Evolutionary conservation across 2,888 invertebrate genomes (phyloP), one percentile per base, ranked within the genome.

Genomic region (Notodonta ziczac): DNA sequence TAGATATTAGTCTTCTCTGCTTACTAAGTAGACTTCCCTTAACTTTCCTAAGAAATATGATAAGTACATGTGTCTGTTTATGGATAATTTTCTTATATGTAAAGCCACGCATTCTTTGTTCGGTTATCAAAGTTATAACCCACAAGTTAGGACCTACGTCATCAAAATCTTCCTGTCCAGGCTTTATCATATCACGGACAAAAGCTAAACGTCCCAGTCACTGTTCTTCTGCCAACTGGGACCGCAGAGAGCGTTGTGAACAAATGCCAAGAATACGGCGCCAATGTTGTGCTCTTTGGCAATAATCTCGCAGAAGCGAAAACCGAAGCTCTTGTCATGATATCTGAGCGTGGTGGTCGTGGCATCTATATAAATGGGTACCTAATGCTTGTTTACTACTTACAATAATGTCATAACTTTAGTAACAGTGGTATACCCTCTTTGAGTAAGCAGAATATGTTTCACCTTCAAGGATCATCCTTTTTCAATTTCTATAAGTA

Each of bases 241-340:
- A 97, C 98, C 0, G 96, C 97, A 0, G 95, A 97, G 50, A 97
- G 97, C 96, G 97, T 97, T 86, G 95, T 97, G 35, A 95, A 96
- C 70, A 95, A 96, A 65, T 98, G 98, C 81, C 93, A 95, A 59
- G 95, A 95, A 63, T 96, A 95, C 82, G 96, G 97, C 2, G 98
- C 98, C 0, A 95, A 94, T 14, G 97, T 98, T 3, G 94, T 98
- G 14, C 94, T 97, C n/a, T 89, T 95, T 61, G 98, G 98, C 4
- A 91, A 91, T 4, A 95, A 96, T 81, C 96, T 98, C 93, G 94
- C 93, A 0, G 97, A 97, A 85, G 96, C 98, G 0, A 97, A 97
- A 81, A 91, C 91, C 60, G 89, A 95, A 71, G 98, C 98, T 0
- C 95, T 97, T 86, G 90, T 90, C 70, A 86, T 97, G 66, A 95